Evolutionary conservation across 2,113 vertebrate species (phyloP), one percentile per base, ranked within the genome.

Genomic region (Danionella cerebrum): DNA sequence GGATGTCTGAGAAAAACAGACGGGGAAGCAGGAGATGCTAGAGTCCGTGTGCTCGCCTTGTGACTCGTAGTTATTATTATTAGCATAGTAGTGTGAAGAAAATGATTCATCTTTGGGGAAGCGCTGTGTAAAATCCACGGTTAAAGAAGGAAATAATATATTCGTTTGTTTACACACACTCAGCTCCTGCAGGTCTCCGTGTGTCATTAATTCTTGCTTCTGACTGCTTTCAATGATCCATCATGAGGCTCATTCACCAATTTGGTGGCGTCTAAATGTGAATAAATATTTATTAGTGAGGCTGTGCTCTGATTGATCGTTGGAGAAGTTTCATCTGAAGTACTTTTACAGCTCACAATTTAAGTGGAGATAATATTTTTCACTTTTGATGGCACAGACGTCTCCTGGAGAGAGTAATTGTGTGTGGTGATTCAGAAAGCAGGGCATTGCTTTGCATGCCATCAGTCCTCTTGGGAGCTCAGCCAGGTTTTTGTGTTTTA

Each of bases 301-400:
- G 29, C 9, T 33, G 29, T 3, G 29, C 9, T 5, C 9, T 5
- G 5, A 33, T 33, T 33, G 5, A 33, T 6, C 29, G 5, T 6
- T 33, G 29, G 9, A 33, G 29, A 33, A 31, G 29, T 14, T 25
- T 5, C 13, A 25, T 27, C 33, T 57, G 13, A 14, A 18, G 45
- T 31, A 24, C 33, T 10, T 54, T 68, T 6, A 50, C 33, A 22
- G 29, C 24, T 64, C 41, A 64, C 64, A 53, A 3, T 12, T 42
- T 36, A 44, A 67, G 45, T 52, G 41, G 21, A 19, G 9, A 14
- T 42, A 59, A 74, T 58, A 60, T 41, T 48, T 54, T 53, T 67
- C 35, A 48, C 9, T 58, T 22, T 50, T 55, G 57, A 55, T 55
- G 48, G 55, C 16, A 50, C 60, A 51, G n/a, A 60, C 45, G 35